phyloP scores from a whole-genome alignment of 2,113 vertebrate genomes.

The Gracilinanus agilis region DNA sequence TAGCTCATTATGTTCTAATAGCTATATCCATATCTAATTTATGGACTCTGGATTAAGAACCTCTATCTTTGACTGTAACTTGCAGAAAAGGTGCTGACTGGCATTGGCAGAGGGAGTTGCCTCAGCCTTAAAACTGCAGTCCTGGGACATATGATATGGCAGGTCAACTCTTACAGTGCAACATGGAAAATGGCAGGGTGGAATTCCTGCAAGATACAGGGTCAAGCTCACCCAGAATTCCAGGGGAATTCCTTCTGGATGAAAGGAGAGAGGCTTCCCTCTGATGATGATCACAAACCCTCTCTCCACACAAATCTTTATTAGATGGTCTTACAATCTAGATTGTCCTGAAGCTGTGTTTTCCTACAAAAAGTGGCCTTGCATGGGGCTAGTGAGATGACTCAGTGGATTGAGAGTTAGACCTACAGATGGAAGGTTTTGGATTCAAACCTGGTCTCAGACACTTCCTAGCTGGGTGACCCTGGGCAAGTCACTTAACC shows the following conservation, averaged over 20 bases:
- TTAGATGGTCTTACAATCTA: not conserved
- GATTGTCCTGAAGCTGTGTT: not conserved
- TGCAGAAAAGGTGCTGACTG: not conserved
- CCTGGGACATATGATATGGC: not conserved
- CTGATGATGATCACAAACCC: not conserved
- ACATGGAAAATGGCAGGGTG: not conserved
- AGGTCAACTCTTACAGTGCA: not conserved
- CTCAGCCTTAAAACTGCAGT: not conserved
- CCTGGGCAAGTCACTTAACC: too few relatives aligned
- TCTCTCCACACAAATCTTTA: not conserved
- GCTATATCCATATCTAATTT: not conserved
- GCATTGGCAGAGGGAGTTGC: not conserved
- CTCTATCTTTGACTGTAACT: not conserved
- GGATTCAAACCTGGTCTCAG: too few relatives aligned
- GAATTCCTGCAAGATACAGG: too few relatives aligned
- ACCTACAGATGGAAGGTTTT: too few relatives aligned
- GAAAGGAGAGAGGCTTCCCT: not conserved
- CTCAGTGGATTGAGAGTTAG: too few relatives aligned
- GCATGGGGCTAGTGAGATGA: not conserved
- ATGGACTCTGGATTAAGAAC: not conserved
- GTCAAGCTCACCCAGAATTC: not conserved
- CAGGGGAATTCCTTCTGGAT: not conserved
- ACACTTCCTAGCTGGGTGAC: too few relatives aligned
- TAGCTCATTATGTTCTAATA: not conserved
- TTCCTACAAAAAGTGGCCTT: not conserved